Percentiles rank a stretch among this genome's conserved stretches.
phyloP scores from a whole-genome alignment of 2,888 invertebrate genomes.

The Nomada flava region DNA sequence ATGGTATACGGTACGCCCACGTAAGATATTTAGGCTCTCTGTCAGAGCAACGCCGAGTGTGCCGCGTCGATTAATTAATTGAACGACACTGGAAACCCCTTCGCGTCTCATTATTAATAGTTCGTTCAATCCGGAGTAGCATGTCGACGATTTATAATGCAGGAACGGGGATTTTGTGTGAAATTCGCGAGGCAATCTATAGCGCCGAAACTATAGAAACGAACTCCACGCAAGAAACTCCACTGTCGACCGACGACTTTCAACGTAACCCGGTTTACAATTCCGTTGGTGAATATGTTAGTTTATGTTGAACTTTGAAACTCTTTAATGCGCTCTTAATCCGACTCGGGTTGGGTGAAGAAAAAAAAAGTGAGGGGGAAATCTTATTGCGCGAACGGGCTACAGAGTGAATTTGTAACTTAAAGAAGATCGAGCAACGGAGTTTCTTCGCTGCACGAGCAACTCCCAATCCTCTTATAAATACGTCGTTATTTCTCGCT shows the following conservation, averaged over 20 bases:
- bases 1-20: not conserved
- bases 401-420: conserved; percentile 38
- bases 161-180: no score
- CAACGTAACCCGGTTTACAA: not conserved
- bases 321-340: conserved; percentile 45
- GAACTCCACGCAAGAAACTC: not conserved
- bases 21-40: conserved; percentile 20
- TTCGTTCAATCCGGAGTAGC: not conserved
- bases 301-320: not conserved
- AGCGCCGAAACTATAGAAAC: no score
- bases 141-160: not conserved
- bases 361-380: not conserved
- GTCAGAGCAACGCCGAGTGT: not conserved
- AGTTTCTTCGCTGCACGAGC: conserved; percentile 1
- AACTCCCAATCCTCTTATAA: conserved; percentile 24
- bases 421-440: conserved; percentile 31
- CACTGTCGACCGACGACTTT: no score
- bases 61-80: conserved; percentile 30
- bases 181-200: not conserved
- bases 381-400: conserved; percentile 30
- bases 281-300: conserved; percentile 23
- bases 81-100: not conserved
- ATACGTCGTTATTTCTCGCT: not conserved
- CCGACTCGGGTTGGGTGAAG: not conserved
- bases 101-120: not conserved